Conservation (phyloP, 2,888 invertebrate species). For the Xestia ashworthii region DNA sequence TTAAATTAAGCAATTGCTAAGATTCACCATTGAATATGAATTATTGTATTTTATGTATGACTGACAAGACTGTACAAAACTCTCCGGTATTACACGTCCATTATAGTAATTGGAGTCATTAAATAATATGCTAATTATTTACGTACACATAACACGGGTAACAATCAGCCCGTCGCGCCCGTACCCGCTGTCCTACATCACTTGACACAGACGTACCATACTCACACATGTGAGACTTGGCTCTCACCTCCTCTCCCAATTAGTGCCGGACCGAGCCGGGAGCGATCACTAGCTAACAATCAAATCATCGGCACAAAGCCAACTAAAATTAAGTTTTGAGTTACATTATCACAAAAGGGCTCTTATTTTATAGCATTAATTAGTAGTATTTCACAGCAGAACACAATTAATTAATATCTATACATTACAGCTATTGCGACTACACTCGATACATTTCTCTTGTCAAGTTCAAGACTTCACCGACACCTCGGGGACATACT, state of each 20-base stretch:
- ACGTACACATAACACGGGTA: background rate
- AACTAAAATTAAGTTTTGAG: background rate
- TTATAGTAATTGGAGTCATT: background rate
- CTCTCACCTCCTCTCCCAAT: background rate
- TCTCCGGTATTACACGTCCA: background rate
- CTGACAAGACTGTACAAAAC: background rate
- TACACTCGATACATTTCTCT: background rate
- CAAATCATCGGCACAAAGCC: background rate
- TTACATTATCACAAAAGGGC: constrained; percentile 1
- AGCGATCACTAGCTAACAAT: constrained; percentile 10
- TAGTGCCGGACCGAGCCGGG: background rate
- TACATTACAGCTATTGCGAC: background rate
- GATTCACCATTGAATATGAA: background rate
- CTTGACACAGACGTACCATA: background rate
- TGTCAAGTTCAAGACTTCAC: background rate
- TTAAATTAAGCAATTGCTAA: background rate
- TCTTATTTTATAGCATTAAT: background rate
- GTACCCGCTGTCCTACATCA: background rate
- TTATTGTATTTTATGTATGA: background rate
- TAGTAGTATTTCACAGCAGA: background rate
- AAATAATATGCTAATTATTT: background rate
- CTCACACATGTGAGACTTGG: background rate
- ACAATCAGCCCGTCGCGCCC: background rate
- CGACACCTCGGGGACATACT: background rate
- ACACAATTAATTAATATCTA: background rate